phyloP scores from a whole-genome alignment of 2,113 vertebrate genomes.

The Ciconia stormi region DNA sequence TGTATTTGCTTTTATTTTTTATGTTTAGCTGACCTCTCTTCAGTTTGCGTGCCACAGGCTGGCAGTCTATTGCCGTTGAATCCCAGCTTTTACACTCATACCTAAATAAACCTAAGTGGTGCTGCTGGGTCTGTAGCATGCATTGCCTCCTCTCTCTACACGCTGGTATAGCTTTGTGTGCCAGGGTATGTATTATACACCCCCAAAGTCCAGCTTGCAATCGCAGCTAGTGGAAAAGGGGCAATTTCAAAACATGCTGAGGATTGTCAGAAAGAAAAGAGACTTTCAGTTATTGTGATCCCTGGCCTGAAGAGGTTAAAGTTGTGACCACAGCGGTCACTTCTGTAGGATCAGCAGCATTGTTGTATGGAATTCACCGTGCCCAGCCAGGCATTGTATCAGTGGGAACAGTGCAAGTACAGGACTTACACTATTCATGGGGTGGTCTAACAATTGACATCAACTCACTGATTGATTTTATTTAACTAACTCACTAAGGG shows the following conservation, averaged over 20 bases:
- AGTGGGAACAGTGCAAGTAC: slow-evolving; percentile 53
- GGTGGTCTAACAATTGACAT: slow-evolving; percentile 37
- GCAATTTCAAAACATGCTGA: background rate
- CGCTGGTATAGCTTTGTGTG: background rate
- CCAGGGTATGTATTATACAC: background rate
- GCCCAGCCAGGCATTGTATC: slow-evolving; percentile 42
- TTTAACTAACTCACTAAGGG: background rate
- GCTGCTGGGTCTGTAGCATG: background rate
- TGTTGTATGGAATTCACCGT: slow-evolving; percentile 44
- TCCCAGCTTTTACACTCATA: background rate
- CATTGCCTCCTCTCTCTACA: background rate
- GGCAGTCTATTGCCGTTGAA: background rate
- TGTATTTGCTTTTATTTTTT: background rate
- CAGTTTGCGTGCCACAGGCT: background rate
- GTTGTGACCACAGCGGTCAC: slow-evolving; percentile 39
- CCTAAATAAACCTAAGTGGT: background rate
- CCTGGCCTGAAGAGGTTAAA: slow-evolving; percentile 60
- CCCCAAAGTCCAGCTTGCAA: background rate
- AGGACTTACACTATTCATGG: slow-evolving; percentile 31
- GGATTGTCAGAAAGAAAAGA: slow-evolving; percentile 35
- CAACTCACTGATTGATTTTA: slow-evolving; percentile 5
- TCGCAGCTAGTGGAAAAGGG: background rate
- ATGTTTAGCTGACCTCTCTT: background rate
- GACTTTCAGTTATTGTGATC: slow-evolving; percentile 48
- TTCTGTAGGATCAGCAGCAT: slow-evolving; percentile 51